A percentile compares a stretch with the other conserved stretches of the same genome.
Evolutionary conservation across 2,888 invertebrate genomes (phyloP).

Genomic region (Ophion slaviceki): DNA sequence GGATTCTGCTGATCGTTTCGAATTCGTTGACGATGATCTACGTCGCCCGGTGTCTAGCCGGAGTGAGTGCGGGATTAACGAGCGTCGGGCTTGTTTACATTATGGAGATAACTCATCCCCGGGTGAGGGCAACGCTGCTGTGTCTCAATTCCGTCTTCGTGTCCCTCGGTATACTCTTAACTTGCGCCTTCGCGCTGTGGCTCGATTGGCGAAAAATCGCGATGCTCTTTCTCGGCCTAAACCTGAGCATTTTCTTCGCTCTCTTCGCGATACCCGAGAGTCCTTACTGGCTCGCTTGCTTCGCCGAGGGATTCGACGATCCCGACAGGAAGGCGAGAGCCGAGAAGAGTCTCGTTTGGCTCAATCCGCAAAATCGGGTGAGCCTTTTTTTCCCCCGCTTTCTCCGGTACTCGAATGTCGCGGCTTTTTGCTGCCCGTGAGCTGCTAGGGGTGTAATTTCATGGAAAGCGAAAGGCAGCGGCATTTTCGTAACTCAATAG

Average conservation of each 20-base stretch:
- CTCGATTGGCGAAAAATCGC: slow-evolving; percentile 85
- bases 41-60: slow-evolving; percentile 84
- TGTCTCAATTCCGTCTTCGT: slow-evolving; percentile 86
- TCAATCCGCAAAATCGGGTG: slow-evolving; percentile 83
- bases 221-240: slow-evolving; percentile 82
- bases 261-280: slow-evolving; percentile 85
- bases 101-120: slow-evolving; percentile 86
- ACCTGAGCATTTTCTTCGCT: slow-evolving; percentile 78
- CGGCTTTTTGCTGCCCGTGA: too few species aligned
- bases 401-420: too few species aligned
- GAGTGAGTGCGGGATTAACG: slow-evolving; percentile 85
- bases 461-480: too few species aligned
- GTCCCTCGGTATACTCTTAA: slow-evolving; percentile 85
- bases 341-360: slow-evolving; percentile 82
- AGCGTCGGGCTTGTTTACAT: slow-evolving; percentile 85
- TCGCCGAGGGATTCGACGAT: slow-evolving; percentile 77
- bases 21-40: slow-evolving; percentile 84
- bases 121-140: slow-evolving; percentile 85
- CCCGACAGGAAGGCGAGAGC: slow-evolving; percentile 71
- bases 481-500: too few species aligned
- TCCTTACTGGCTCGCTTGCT: slow-evolving; percentile 85
- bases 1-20: slow-evolving; percentile 84
- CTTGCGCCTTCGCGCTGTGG: slow-evolving; percentile 84
- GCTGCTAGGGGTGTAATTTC: too few species aligned
- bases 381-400: slow-evolving; percentile 58